Evolutionary conservation across 2,113 vertebrate genomes (phyloP), one percentile per base, ranked within the genome.

Genomic region (Euleptes europaea): DNA sequence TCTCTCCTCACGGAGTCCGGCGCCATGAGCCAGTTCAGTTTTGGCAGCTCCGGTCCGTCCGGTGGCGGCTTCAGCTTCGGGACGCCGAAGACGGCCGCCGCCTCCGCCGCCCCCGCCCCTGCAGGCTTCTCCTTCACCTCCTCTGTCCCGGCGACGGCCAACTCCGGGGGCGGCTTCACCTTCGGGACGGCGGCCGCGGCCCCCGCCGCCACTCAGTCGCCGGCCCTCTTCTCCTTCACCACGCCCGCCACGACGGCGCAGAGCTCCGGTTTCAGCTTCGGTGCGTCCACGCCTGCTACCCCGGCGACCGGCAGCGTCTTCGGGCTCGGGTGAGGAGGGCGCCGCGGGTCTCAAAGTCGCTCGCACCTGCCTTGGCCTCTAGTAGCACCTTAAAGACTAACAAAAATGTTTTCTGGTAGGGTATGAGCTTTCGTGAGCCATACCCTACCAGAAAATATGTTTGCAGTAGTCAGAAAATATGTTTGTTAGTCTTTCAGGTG

Each of bases 1-100:
- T 28, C 23, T 57, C 54, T 23, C 4, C 54, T 5, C 2, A 14
- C 54, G 17, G 54, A 57, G 54, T 63, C 60, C 60, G 26, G 60
- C 78, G 77, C 78, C 86, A 98, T 98, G 97, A 98, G 94, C 72
- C 96, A 96, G 31, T 99, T 98, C 93, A 97, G 86, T 86, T 97
- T 98, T 78, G 97, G 95, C 5, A 94, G 96, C 70, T 11, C 94
- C 12, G 77, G 88, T 6, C 57, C 92, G 47, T 35, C 93, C n/a
- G 71, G 93, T 7, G 96, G 96, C 4, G 92, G 96, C 8, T 98
- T 98, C 89, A 84, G 86, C 0, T 98, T 98, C 54, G 96, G 96
- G 54, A 81, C 95, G 0, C 94, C 94, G 15, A 97, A 96, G 93
- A 88, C 94, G 0, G 54, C 92, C 9, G 95, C 96, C 57, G 90